These are phyloP conservation scores for Sycophila texana DNA, from an alignment of 2,888 invertebrate genomes.

Conservation along the genomic window DNA sequence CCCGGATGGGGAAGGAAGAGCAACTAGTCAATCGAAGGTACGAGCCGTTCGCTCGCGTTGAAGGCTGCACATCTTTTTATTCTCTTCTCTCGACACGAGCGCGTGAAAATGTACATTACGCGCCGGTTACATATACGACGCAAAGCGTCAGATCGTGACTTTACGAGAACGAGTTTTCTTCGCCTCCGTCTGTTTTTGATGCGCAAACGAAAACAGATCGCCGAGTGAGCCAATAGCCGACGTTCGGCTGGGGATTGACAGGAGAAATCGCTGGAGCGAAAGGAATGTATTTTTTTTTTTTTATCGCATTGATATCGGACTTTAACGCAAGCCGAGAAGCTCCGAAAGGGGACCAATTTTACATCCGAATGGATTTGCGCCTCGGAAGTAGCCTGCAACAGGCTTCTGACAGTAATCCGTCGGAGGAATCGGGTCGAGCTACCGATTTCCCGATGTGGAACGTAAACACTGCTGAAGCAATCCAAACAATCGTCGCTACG, in stretches of 20 bases:
- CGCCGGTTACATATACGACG: too few species aligned
- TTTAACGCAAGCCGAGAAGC: slow-evolving; percentile 5
- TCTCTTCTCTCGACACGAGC: too few species aligned
- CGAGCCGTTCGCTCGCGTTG: too few species aligned
- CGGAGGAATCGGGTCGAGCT: too few species aligned
- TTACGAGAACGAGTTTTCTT: too few species aligned
- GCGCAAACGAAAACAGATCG: background rate
- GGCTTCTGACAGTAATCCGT: background rate
- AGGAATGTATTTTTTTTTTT: slow-evolving; percentile 5
- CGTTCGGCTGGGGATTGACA: slow-evolving; percentile 14
- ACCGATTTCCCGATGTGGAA: background rate
- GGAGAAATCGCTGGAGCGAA: background rate
- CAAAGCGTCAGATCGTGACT: too few species aligned
- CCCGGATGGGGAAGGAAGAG: background rate
- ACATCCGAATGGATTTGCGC: background rate
- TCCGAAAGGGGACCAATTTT: slow-evolving; percentile 3
- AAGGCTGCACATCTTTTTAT: too few species aligned
- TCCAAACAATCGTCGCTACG: background rate
- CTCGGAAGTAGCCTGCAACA: too few species aligned
- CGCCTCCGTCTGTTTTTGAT: background rate
- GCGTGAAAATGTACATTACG: too few species aligned
- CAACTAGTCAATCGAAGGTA: too few species aligned
- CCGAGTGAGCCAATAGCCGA: background rate
- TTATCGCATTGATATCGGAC: background rate
- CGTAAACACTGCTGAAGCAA: slow-evolving; percentile 1